phyloP scores from a whole-genome alignment of 2,113 vertebrate genomes.

The Tauraco erythrolophus region DNA sequence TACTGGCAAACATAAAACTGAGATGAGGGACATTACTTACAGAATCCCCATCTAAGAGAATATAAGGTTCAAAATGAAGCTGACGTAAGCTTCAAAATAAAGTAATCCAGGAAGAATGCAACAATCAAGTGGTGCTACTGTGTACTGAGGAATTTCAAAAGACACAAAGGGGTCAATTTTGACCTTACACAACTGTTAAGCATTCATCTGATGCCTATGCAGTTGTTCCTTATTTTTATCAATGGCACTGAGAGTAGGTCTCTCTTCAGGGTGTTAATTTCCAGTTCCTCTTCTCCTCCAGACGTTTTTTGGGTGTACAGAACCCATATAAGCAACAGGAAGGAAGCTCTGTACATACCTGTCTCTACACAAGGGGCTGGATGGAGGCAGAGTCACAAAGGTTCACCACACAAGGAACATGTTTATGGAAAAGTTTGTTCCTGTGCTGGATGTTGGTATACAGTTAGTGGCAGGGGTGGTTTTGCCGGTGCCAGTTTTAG shows the following conservation, averaged over 20 bases:
- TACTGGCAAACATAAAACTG: background rate
- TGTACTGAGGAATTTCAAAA: background rate
- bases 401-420: background rate
- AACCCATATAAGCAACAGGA: background rate
- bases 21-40: background rate
- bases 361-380: background rate
- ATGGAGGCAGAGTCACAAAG: background rate
- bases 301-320: background rate
- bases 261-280: background rate
- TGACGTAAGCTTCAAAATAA: background rate
- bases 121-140: background rate
- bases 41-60: background rate
- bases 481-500: background rate
- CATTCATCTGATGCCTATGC: background rate
- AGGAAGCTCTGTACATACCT: background rate
- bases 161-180: background rate
- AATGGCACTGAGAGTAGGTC: background rate
- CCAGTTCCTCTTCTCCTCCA: background rate
- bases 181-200: background rate
- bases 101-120: background rate
- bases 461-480: background rate
- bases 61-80: background rate
- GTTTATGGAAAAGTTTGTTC: background rate
- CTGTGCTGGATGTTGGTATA: background rate
- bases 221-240: background rate